A percentile compares a stretch with the other conserved stretches of the same genome.
Conservation (phyloP, 2,797 vertebrate species). For the Microchirus variegatus region DNA sequence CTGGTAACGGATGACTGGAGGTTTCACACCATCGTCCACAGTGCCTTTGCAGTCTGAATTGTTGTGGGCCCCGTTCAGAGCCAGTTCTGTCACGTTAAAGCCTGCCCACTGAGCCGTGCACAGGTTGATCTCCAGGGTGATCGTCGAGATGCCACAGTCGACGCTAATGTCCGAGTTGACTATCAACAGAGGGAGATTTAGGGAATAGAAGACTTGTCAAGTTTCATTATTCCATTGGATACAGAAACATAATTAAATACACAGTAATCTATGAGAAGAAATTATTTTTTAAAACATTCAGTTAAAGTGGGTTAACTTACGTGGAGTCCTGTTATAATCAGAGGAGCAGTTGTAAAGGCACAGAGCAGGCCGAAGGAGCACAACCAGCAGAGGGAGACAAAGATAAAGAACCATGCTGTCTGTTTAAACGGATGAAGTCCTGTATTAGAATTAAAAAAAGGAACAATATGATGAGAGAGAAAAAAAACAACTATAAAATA, state of each 20-base stretch:
- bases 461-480: neutral
- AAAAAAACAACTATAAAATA: neutral
- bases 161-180: constrained; percentile 78
- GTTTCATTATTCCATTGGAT: neutral
- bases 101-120: constrained; percentile 82
- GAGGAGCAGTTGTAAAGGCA: constrained; percentile 77
- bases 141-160: constrained; percentile 71
- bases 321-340: constrained; percentile 73
- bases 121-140: constrained; percentile 79
- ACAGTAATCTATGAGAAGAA: neutral
- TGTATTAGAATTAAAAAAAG: constrained; percentile 4
- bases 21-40: constrained; percentile 65
- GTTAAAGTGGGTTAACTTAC: constrained; percentile 33
- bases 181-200: constrained; percentile 30
- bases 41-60: constrained; percentile 66
- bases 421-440: neutral
- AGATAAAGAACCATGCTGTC: constrained; percentile 47
- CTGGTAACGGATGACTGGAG: constrained; percentile 77
- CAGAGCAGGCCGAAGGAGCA: constrained; percentile 61
- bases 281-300: neutral
- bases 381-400: constrained; percentile 69
- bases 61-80: constrained; percentile 80
- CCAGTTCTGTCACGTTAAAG: constrained; percentile 69
- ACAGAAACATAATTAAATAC: neutral
- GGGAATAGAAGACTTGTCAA: neutral